Evolutionary conservation across 1,140 invertebrate genomes (phyloP).

Genomic region (Neodiprion fabricii): DNA sequence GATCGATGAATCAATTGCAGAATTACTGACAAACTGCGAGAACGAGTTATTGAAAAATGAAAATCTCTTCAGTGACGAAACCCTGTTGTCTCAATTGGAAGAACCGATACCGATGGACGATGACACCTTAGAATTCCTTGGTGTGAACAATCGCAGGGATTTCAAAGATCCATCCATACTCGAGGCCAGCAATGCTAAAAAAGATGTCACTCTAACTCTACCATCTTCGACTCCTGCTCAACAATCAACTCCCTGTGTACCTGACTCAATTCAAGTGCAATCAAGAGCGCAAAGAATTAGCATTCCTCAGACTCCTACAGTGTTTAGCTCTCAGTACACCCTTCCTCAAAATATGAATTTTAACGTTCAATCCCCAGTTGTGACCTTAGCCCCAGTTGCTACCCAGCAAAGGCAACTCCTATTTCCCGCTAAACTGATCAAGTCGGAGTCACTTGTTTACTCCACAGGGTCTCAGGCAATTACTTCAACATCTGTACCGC

Average conservation of each 20-base stretch:
- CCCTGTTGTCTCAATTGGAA: slow-evolving; percentile 49
- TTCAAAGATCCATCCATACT: slow-evolving; percentile 37
- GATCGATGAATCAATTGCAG: slow-evolving; percentile 34
- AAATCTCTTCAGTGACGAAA: slow-evolving; percentile 53
- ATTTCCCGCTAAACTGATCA: slow-evolving; percentile 57
- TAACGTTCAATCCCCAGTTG: slow-evolving; percentile 53
- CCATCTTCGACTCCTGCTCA: neutral
- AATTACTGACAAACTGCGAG: slow-evolving; percentile 54
- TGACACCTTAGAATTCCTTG: slow-evolving; percentile 51
- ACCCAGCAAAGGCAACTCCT: slow-evolving; percentile 50
- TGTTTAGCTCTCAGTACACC: slow-evolving; percentile 53
- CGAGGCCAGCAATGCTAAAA: slow-evolving; percentile 32
- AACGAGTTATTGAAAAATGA: slow-evolving; percentile 55
- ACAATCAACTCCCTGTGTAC: neutral
- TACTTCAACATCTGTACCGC: slow-evolving; percentile 52
- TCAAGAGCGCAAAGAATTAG: slow-evolving; percentile 40
- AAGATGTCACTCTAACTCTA: slow-evolving; percentile 18
- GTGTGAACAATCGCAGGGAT: slow-evolving; percentile 36
- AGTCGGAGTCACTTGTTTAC: slow-evolving; percentile 57
- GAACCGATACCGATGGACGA: slow-evolving; percentile 48
- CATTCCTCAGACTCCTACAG: slow-evolving; percentile 38
- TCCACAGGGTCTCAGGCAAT: slow-evolving; percentile 46
- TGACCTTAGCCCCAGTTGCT: slow-evolving; percentile 52
- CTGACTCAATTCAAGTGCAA: slow-evolving; percentile 16
- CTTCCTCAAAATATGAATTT: slow-evolving; percentile 54